Percentiles rank a stretch among this genome's conserved stretches.
phyloP scores from a whole-genome alignment of 1,140 invertebrate species.

The Oscheius sp. region DNA sequence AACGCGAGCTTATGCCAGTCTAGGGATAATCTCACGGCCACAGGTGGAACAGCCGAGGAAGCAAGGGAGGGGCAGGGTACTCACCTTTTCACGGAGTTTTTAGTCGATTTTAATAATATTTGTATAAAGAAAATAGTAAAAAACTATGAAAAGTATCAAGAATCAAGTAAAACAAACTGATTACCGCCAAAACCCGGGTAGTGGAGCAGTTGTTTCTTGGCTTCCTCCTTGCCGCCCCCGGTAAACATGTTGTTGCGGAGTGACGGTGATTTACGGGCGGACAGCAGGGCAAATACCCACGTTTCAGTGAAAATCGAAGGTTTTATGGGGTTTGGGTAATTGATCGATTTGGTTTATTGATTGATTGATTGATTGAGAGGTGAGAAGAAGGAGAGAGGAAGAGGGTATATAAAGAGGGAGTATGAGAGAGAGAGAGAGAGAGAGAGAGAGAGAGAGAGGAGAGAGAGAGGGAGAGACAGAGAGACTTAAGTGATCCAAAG shows the following conservation, averaged over 20 bases:
- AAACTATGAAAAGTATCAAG: too few relatives aligned
- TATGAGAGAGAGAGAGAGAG: neutral
- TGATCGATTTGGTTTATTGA: neutral
- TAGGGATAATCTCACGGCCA: slow-evolving; percentile 6
- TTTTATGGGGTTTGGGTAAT: neutral
- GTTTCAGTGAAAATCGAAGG: neutral
- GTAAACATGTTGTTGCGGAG: neutral
- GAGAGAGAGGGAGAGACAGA: neutral
- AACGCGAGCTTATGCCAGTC: slow-evolving; percentile 9
- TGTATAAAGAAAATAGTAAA: too few relatives aligned
- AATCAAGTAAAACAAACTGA: neutral
- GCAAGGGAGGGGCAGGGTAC: neutral
- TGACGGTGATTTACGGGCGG: neutral
- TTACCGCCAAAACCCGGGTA: neutral
- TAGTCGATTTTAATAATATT: too few relatives aligned
- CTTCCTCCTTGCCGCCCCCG: neutral
- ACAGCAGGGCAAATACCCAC: neutral
- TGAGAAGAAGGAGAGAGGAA: neutral
- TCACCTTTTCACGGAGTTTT: neutral
- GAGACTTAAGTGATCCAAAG: neutral
- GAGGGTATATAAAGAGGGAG: neutral
- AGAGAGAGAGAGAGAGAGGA: neutral
- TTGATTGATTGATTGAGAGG: too few relatives aligned
- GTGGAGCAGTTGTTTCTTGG: neutral
- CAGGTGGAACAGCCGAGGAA: neutral